Evolutionary conservation across 2,888 invertebrate species (phyloP).

Genomic region (Heliconius ethilla): DNA sequence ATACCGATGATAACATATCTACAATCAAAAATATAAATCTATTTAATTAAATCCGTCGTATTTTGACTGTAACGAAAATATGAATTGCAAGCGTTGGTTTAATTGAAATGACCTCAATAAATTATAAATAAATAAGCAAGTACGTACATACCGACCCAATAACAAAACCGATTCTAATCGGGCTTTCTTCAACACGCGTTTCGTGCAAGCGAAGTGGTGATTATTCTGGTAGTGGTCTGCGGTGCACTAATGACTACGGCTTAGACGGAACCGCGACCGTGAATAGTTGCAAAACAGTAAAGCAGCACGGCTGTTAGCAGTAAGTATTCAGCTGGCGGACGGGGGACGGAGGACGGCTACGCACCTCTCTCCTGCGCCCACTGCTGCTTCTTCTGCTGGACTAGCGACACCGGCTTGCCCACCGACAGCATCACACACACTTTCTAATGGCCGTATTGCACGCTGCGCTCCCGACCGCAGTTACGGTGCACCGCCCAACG

Average conservation of each 20-base stretch:
- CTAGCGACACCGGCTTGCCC: slow-evolving; percentile 83
- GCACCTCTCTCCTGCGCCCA: slow-evolving; percentile 96
- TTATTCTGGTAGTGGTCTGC: slow-evolving; percentile 32
- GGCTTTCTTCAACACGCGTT: slow-evolving; percentile 29
- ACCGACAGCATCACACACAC: slow-evolving; percentile 81
- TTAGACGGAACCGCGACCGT: slow-evolving; percentile 53
- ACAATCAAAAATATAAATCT: slow-evolving; percentile 27
- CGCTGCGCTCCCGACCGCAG: slow-evolving; percentile 68
- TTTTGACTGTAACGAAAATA: not conserved
- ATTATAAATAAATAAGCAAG: slow-evolving; percentile 18
- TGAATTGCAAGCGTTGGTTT: not conserved
- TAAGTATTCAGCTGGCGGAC: slow-evolving; percentile 88
- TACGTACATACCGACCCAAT: slow-evolving; percentile 40
- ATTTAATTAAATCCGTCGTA: not conserved
- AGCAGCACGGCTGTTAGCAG: slow-evolving; percentile 52
- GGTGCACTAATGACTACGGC: slow-evolving; percentile 28
- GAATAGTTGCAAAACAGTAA: slow-evolving; percentile 58
- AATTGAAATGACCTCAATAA: slow-evolving; percentile 23
- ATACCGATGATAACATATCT: not conserved
- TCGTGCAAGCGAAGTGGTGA: slow-evolving; percentile 34
- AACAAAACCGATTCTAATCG: slow-evolving; percentile 30
- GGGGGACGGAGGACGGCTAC: slow-evolving; percentile 47
- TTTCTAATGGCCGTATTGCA: slow-evolving; percentile 78
- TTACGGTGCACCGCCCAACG: slow-evolving; percentile 78
- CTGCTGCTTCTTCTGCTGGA: slow-evolving; percentile 94